Evolutionary conservation across 2,797 vertebrate genomes (phyloP), one percentile per base, ranked within the genome.

Genomic region (Thripadectes ignobilis): DNA sequence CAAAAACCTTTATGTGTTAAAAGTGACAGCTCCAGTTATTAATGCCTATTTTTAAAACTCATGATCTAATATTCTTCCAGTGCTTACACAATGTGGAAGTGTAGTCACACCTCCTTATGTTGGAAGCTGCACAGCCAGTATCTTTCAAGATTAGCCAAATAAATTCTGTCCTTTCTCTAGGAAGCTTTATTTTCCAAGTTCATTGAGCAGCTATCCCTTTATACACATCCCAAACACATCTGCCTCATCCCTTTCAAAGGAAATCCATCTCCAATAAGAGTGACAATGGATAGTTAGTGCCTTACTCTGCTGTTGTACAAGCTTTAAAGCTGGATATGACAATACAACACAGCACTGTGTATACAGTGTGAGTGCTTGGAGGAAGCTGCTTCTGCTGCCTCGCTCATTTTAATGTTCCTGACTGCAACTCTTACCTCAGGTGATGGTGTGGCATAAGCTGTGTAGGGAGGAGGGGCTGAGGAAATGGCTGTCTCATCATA

Each of bases 391-490:
- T 54, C 75, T 86, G 73, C 69, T 84, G 43, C 34, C 21, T 67
- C 1, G 0, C 21, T 84, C 36, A 15, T 18, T 46, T 38, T 54
- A 61, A 61, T 10, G 16, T 57, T 72, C 49, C 62, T 14, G 9
- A 43, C 23, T n/a, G 38, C 78, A 89, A 1, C 36, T 67, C 97
- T 95, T 98, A 99, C 99, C 98, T 99, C 99, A 68, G 98, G 98
- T 81, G 98, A 97, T 2, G 98, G 98, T 32, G 97, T 93, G n/a
- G 98, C 98, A 69, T 98, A 99, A 82, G 99, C 98, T 32, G 98
- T 98, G 77, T 99, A 99, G 6, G 99, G 98, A 26, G 99, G 99
- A 65, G 99, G 99, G 22, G 99, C 99, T 8, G 99, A 98, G 39
- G 98, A 98, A 82, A 98, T 95, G 3, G 97, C 97, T 43, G 98